Conservation (phyloP, 2,888 invertebrate species). For the Lepeophtheirus nordmannii region DNA sequence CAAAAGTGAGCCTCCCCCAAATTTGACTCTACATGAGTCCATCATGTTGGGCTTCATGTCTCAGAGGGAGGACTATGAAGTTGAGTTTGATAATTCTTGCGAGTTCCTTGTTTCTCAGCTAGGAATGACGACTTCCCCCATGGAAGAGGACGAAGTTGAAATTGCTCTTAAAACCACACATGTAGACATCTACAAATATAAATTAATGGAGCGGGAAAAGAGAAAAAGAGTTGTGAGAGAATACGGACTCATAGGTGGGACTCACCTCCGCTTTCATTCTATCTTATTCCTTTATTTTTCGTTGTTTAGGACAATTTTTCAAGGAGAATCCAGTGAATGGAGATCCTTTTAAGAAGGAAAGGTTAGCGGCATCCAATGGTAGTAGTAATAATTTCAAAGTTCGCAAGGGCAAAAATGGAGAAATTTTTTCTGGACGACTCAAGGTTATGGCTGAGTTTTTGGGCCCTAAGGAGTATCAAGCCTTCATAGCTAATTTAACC, state of each 20-base stretch:
- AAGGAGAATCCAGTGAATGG: constrained; percentile 13
- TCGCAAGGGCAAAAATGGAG: neutral
- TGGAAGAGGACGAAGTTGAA: constrained; percentile 73
- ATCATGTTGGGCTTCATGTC: constrained; percentile 18
- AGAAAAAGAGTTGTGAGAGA: constrained; percentile 77
- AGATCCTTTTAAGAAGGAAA: neutral
- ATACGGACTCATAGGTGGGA: constrained; percentile 72
- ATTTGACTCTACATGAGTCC: constrained; percentile 14
- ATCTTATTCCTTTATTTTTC: neutral
- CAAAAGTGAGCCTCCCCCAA: constrained; percentile 1
- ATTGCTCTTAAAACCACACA: constrained; percentile 73
- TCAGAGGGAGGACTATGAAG: constrained; percentile 22
- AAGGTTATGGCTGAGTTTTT: constrained; percentile 74
- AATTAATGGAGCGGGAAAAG: constrained; percentile 65
- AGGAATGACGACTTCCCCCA: constrained; percentile 42
- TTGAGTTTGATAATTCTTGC: constrained; percentile 76
- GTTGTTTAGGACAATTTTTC: constrained; percentile 1
- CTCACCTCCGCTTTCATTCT: constrained; percentile 36
- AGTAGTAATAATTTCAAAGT: neutral
- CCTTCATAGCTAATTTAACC: constrained; percentile 58
- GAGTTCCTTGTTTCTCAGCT: constrained; percentile 74
- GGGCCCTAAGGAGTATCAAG: constrained; percentile 65
- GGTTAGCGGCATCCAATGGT: no score
- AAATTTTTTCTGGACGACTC: constrained; percentile 56
- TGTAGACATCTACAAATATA: constrained; percentile 74